phyloP scores from a whole-genome alignment of 2,888 invertebrate genomes.

The Adela reaumurella region DNA sequence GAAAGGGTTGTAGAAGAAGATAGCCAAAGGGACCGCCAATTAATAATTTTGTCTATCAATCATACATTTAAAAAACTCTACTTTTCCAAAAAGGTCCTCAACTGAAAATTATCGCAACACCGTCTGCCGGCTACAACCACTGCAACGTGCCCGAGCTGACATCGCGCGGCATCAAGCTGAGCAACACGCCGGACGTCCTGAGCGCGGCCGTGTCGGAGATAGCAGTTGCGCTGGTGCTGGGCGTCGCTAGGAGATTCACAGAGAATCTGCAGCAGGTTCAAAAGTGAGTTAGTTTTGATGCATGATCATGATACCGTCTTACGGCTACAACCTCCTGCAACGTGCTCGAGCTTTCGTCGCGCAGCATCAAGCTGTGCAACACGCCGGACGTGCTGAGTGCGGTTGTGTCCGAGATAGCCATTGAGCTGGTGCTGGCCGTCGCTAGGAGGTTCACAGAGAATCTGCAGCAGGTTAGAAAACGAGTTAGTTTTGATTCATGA shows the following conservation, averaged over 20 bases:
- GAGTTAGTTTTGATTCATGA: too few species aligned
- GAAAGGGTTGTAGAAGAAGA: too few species aligned
- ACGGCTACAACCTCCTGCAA: slow-evolving; percentile 88
- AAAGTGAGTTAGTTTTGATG: too few species aligned
- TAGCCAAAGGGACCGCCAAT: too few species aligned
- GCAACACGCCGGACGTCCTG: slow-evolving; percentile 79
- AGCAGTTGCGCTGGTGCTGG: slow-evolving; percentile 71
- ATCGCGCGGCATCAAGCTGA: slow-evolving; percentile 69
- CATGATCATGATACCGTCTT: slow-evolving; percentile 81
- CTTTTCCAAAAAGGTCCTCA: slow-evolving; percentile 67
- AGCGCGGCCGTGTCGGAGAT: slow-evolving; percentile 79
- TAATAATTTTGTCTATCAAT: too few species aligned
- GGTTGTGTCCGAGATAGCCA: slow-evolving; percentile 80
- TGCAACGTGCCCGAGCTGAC: slow-evolving; percentile 75
- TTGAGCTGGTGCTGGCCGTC: slow-evolving; percentile 71
- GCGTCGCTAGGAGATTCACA: slow-evolving; percentile 70
- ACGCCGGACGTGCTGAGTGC: slow-evolving; percentile 75
- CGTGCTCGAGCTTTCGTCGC: slow-evolving; percentile 64
- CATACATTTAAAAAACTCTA: too few species aligned
- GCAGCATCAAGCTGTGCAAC: slow-evolving; percentile 75
- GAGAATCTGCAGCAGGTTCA: slow-evolving; percentile 71
- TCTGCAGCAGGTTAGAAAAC: slow-evolving; percentile 60
- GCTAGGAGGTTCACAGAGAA: slow-evolving; percentile 78
- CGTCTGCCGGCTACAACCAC: slow-evolving; percentile 87
- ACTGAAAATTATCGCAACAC: slow-evolving; percentile 75